These are phyloP conservation scores for Erpornis zantholeuca DNA, from an alignment of 2,113 vertebrate species.

Conservation along the genomic window DNA sequence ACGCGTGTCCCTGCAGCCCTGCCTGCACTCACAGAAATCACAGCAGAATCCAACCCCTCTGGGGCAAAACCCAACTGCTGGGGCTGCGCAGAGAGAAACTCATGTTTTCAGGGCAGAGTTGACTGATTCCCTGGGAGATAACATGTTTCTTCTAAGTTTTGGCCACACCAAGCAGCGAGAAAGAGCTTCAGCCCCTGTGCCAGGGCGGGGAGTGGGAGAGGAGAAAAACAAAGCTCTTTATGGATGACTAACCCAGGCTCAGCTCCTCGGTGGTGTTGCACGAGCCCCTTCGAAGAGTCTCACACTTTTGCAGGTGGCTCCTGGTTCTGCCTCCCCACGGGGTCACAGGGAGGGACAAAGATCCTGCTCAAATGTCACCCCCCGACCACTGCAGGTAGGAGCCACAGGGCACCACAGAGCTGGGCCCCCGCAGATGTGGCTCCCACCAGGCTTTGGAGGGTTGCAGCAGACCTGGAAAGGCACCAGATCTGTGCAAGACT, in stretches of 20 bases:
- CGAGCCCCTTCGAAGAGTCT: slow-evolving; percentile 4
- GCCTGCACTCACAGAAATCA: not conserved
- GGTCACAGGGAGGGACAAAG: not conserved
- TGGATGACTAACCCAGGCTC: slow-evolving; percentile 51
- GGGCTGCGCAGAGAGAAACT: not conserved
- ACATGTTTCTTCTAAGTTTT: not conserved
- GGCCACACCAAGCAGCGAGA: not conserved
- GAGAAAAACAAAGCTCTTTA: slow-evolving; percentile 22
- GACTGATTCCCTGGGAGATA: not conserved
- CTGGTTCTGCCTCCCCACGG: not conserved
- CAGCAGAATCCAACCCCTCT: not conserved
- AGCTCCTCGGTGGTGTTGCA: not conserved
- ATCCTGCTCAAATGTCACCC: not conserved
- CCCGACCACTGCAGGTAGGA: rapidly evolving
- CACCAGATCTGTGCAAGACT: not conserved
- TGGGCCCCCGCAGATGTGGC: rapidly evolving
- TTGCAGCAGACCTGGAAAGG: not conserved
- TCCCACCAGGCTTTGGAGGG: not conserved
- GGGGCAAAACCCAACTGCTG: rapidly evolving
- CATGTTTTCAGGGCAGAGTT: not conserved
- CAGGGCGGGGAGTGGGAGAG: not conserved
- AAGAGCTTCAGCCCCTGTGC: not conserved
- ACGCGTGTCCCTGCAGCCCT: not conserved
- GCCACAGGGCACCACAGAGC: rapidly evolving
- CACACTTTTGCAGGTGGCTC: not conserved